Conservation (phyloP, 2,113 vertebrate genomes). For the Chionis minor region DNA sequence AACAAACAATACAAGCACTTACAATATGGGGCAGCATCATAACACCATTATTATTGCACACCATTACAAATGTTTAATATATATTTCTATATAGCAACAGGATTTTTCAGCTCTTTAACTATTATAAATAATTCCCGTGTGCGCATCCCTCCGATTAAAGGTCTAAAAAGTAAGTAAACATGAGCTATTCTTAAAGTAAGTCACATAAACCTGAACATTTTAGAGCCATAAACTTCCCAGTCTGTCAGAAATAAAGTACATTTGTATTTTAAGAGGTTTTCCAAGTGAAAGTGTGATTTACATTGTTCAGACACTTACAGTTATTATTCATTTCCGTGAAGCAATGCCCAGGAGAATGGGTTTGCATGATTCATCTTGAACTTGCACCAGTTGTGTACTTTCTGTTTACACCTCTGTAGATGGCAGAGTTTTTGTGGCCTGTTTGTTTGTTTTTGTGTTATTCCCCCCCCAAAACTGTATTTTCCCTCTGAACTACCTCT, state of each 20-base stretch:
- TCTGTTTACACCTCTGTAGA: slow-evolving; percentile 62
- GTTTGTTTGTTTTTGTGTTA: background rate
- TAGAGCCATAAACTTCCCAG: slow-evolving; percentile 57
- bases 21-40: rapidly evolving
- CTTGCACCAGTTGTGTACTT: background rate
- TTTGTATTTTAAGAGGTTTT: slow-evolving; percentile 73
- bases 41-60: no score
- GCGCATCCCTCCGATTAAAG: background rate
- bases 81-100: background rate
- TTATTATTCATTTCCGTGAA: slow-evolving; percentile 68
- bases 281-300: slow-evolving; percentile 63
- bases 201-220: slow-evolving; percentile 45
- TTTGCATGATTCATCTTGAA: slow-evolving; percentile 51
- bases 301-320: slow-evolving; percentile 64
- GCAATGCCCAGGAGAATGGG: slow-evolving; percentile 49
- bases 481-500: slow-evolving; percentile 21
- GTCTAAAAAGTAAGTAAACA: slow-evolving; percentile 28
- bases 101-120: background rate
- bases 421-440: background rate
- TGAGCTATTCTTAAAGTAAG: slow-evolving; percentile 10
- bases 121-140: background rate
- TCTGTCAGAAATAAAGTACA: slow-evolving; percentile 53
- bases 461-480: background rate
- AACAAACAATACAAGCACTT: background rate
- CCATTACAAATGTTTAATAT: background rate